Conservation (phyloP, 2,888 invertebrate genomes). For the Beris chalybata region DNA sequence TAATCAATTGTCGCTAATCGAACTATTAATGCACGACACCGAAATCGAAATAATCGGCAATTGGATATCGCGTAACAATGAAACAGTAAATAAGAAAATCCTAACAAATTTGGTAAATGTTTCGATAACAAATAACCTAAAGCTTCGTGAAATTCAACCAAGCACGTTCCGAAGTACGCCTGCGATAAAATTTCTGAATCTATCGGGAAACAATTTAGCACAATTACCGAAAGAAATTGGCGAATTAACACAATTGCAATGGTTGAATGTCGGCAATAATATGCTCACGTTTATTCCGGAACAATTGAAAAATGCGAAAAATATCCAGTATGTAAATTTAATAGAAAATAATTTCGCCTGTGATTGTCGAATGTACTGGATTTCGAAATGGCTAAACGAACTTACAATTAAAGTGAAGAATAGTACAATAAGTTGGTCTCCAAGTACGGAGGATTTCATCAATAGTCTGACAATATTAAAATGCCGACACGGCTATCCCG, state of each 20-base stretch:
- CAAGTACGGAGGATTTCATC: constrained; percentile 46
- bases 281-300: constrained; percentile 70
- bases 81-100: constrained; percentile 48
- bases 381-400: constrained; percentile 64
- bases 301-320: constrained; percentile 66
- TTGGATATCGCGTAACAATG: constrained; percentile 61
- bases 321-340: constrained; percentile 67
- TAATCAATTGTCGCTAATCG: constrained; percentile 63
- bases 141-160: constrained; percentile 64
- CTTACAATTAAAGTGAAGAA: neutral
- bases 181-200: constrained; percentile 64
- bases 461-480: constrained; percentile 61
- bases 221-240: constrained; percentile 59
- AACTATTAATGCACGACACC: constrained; percentile 68
- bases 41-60: constrained; percentile 63
- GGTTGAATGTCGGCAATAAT: constrained; percentile 72
- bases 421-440: neutral
- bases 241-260: constrained; percentile 57
- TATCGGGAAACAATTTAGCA: constrained; percentile 68
- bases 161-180: constrained; percentile 66
- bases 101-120: constrained; percentile 67
- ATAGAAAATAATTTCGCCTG: constrained; percentile 81
- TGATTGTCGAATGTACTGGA: constrained; percentile 84
- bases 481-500: constrained; percentile 67
- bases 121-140: constrained; percentile 64